These are phyloP conservation scores for Benitochromis conjunctus DNA, from an alignment of 2,113 vertebrate species.

Conservation along the genomic window DNA sequence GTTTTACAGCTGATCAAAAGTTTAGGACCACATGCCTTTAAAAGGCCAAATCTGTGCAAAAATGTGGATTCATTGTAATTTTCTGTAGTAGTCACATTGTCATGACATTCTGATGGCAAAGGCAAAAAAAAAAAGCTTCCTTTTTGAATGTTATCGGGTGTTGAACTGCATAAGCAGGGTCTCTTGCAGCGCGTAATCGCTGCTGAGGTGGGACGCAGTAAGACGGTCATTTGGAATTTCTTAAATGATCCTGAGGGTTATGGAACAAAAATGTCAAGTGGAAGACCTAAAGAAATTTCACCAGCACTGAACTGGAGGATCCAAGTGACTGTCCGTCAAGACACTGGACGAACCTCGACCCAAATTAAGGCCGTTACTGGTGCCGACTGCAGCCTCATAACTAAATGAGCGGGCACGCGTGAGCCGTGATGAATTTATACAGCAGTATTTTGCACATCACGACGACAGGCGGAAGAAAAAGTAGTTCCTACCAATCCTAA, in stretches of 20 bases:
- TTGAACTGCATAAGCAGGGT: neutral
- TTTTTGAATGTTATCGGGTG: neutral
- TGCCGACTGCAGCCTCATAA: too few relatives aligned
- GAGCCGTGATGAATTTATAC: neutral
- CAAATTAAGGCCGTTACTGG: too few relatives aligned
- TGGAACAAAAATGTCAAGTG: neutral
- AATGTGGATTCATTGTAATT: too few relatives aligned
- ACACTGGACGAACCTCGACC: too few relatives aligned
- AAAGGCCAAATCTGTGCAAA: too few relatives aligned
- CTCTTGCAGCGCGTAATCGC: neutral
- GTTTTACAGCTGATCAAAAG: too few relatives aligned
- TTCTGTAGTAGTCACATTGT: too few relatives aligned
- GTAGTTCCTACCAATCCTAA: neutral
- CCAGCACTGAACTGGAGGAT: neutral
- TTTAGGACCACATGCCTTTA: too few relatives aligned
- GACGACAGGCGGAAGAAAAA: fast-evolving
- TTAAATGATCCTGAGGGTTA: neutral
- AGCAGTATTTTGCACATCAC: neutral
- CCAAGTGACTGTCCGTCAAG: too few relatives aligned
- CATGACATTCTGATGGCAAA: too few relatives aligned
- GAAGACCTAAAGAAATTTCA: neutral
- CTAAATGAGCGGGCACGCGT: neutral
- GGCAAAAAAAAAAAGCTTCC: too few relatives aligned
- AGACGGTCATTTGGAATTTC: neutral
- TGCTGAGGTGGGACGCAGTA: neutral